These are phyloP conservation scores for Cinclus cinclus DNA, from an alignment of 2,113 vertebrate genomes.

Conservation along the genomic window DNA sequence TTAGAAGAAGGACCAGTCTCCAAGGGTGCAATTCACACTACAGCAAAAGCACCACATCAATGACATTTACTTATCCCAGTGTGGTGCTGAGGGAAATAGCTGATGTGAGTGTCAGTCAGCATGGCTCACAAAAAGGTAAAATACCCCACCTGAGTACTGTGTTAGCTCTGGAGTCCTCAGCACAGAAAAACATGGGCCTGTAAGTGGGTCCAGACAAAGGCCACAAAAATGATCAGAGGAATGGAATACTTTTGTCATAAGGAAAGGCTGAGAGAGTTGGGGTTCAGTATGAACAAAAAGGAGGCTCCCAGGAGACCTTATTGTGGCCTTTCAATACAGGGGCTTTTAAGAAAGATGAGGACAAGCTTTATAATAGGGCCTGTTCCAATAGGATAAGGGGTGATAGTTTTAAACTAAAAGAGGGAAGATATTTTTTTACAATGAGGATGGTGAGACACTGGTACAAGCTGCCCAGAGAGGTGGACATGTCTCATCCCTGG, in stretches of 20 bases:
- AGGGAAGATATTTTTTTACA: background rate
- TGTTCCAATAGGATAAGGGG: rapidly evolving
- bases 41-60: background rate
- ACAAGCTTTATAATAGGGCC: background rate
- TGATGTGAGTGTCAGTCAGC: background rate
- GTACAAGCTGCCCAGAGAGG: background rate
- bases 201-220: background rate
- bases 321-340: background rate
- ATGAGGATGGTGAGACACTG: background rate
- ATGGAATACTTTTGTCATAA: background rate
- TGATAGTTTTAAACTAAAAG: background rate
- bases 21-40: background rate
- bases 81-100: background rate
- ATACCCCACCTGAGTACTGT: background rate
- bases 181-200: background rate
- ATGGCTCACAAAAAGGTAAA: background rate
- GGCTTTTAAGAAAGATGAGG: background rate
- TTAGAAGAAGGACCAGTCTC: background rate
- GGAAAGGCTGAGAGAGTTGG: background rate
- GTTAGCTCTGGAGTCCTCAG: background rate
- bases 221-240: background rate
- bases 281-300: background rate
- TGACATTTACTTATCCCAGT: background rate
- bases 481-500: too few relatives aligned
- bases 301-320: background rate